phyloP scores from a whole-genome alignment of 2,113 vertebrate genomes.

The Myiozetetes cayanensis region DNA sequence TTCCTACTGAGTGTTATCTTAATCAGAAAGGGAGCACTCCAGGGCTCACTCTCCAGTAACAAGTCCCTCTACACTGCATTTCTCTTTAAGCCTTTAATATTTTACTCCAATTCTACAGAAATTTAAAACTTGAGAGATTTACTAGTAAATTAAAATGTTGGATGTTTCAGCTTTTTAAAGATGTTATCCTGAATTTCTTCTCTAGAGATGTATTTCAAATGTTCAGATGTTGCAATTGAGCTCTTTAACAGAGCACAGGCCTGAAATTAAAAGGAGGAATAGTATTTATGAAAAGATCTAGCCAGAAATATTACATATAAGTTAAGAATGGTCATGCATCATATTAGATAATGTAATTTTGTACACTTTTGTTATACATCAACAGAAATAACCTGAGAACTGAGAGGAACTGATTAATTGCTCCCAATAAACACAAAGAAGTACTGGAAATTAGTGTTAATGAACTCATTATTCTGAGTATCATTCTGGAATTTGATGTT shows the following conservation, averaged over 20 bases:
- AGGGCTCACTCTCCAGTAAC: neutral
- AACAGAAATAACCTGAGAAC: neutral
- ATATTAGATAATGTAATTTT: neutral
- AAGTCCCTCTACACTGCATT: neutral
- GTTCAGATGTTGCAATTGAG: neutral
- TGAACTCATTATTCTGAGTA: neutral
- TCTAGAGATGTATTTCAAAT: neutral
- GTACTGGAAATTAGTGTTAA: neutral
- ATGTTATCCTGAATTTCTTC: neutral
- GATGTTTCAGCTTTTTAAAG: neutral
- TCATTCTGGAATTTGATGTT: neutral
- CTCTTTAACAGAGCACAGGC: neutral
- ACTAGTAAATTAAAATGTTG: neutral
- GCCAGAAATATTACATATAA: neutral
- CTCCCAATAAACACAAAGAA: neutral
- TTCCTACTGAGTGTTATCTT: neutral
- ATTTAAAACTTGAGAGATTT: neutral
- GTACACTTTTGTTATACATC: neutral
- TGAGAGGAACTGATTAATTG: neutral
- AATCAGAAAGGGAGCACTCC: conserved; percentile 22
- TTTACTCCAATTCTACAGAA: neutral
- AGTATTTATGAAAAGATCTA: neutral
- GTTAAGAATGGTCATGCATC: neutral
- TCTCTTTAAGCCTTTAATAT: conserved; percentile 3
- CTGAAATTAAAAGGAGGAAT: neutral